Conservation (phyloP, 1,140 invertebrate species). For the Epicauta chinensis region DNA sequence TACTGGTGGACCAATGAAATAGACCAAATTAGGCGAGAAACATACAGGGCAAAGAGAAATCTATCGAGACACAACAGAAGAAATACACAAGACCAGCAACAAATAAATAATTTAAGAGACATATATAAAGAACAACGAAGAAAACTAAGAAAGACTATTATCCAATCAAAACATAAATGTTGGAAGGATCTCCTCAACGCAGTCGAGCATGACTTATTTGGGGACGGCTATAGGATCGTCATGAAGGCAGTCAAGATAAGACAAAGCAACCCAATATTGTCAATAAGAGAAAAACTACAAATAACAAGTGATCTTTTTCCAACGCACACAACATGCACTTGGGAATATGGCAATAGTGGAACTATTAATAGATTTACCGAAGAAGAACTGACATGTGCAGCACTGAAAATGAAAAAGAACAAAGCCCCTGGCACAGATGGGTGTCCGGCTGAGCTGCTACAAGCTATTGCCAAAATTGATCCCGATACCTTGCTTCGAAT, state of each 20-base stretch:
- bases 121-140: background rate
- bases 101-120: background rate
- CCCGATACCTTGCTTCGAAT: background rate
- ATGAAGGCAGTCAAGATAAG: conserved; percentile 13
- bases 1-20: conserved; percentile 7
- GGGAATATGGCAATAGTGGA: background rate
- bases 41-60: background rate
- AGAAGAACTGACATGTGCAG: conserved; percentile 14
- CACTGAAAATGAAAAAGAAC: conserved; percentile 4
- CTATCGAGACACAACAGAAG: background rate
- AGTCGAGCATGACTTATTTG: conserved; percentile 29
- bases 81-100: background rate
- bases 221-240: conserved; percentile 30
- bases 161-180: conserved; percentile 11
- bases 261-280: conserved; percentile 1
- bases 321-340: background rate
- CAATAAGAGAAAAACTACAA: background rate
- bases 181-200: conserved; percentile 23
- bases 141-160: conserved; percentile 20
- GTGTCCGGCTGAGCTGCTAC: conserved; percentile 14
- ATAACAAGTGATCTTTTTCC: conserved; percentile 13
- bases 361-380: background rate
- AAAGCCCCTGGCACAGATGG: conserved; percentile 23
- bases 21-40: background rate
- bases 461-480: background rate